Base-by-base conservation (phyloP, 2,797 vertebrate genomes). In the Simalia tracyae region DNA sequence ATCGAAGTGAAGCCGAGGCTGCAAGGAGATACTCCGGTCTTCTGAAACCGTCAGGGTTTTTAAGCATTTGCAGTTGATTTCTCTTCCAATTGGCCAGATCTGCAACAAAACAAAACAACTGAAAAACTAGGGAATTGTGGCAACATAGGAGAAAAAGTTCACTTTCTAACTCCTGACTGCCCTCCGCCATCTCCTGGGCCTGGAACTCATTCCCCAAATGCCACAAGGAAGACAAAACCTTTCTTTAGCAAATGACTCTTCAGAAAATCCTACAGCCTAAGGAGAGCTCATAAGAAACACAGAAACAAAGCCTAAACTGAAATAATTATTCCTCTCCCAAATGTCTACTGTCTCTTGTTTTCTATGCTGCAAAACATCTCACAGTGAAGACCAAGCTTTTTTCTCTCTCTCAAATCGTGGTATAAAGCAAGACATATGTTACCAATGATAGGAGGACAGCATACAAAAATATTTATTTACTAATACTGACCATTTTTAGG, bases 1-100 rank as follows among this genome's bases (percentile, higher is more conserved):
- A 54, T 99, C 99, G 42, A 99, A 99, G 97, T 99, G 99, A 95
- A 99, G 98, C 86, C 98, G 98, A 22, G 99, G 99, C 97, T 99
- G 99, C 1, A 99, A 97, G 93, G 98, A 98, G 94, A 99, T 99
- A 96, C 99, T 99, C 94, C 99, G 98, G 93, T 99, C 98, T 96
- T 99, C 99, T 0, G 99, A 99, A 93, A 99, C 99, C 0, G 98
- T 98, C 94, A 99, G 96, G 0, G 99, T 99, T 97, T 98, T 99
- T 96, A 99, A 97, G 95, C 99, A 99, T 96, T 98, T 99, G 90
- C 99, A 99, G 97, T 99, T 99, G 95, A 99, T 99, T 97, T 99
- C 99, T 97, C 99, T 97, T 91, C 99, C 99, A 95, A 99, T 98
- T 88, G 99, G 99, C 99, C 99, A 99, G 91, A 99, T 98, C 99